Evolutionary conservation across 2,888 invertebrate species (phyloP), one percentile per base, ranked within the genome.

Genomic region (Orthosia incerta): DNA sequence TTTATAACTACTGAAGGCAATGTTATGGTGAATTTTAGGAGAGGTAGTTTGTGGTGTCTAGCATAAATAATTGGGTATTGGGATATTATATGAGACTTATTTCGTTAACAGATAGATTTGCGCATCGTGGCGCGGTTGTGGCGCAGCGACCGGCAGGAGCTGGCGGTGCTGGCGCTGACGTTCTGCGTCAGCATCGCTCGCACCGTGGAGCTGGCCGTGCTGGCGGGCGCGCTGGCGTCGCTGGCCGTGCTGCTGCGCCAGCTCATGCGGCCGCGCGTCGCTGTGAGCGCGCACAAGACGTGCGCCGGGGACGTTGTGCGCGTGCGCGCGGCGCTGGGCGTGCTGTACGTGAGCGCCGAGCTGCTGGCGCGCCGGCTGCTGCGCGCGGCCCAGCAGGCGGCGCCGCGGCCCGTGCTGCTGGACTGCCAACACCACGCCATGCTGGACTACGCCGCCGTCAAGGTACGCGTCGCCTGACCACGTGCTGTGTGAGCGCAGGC

Each of bases 121-220:
- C 86, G 91, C 65, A 96, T 96, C 4, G 86, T 97, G 60, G 78
- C 76, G 51, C 91, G 94, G 16, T 94, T 97, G 85, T 97, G 97
- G 97, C 93, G 91, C 23, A 92, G 93, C 81, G 96, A 94, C 90
- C 97, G 97, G 89, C 91, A 94, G 76, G 98, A 98, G 92, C 97
- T 98, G 71, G 87, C 97, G 61, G 97, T 98, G 71, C 97, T 98
- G 89, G 86, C 97, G 69, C 93, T 97, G 18, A 98, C 98, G 64
- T 98, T 93, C 85, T 68, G 61, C 2, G 95, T 97, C 57, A 98
- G 98, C 80, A 92, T 99, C 68, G 89, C 97, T 68, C 95, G 97
- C 76, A 98, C 98, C 39, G 98, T 98, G 61, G 98, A 99, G 96
- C 96, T 97, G 88, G 99, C 99, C 64, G 97, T 99, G 81, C 94